phyloP scores from a whole-genome alignment of 1,140 invertebrate genomes.

The Neomicropteryx cornuta region DNA sequence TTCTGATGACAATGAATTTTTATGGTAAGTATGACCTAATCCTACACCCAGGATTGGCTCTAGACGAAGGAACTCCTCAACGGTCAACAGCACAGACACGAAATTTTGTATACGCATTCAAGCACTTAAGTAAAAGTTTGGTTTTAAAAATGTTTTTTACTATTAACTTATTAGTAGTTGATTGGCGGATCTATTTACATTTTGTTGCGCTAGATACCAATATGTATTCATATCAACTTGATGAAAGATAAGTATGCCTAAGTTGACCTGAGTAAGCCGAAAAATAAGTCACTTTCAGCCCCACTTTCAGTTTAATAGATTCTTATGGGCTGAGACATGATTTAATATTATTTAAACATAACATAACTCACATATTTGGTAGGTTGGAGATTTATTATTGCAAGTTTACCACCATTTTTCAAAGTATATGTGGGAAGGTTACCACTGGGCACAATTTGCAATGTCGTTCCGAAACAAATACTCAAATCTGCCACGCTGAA shows the following conservation, averaged over 20 bases:
- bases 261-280: constrained; percentile 1
- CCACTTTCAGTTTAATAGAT: constrained; percentile 2
- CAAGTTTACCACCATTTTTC: constrained; percentile 79
- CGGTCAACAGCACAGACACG: too few relatives aligned
- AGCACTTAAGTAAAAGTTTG: too few relatives aligned
- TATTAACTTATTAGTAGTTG: too few relatives aligned
- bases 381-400: constrained; percentile 92
- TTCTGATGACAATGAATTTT: too few relatives aligned
- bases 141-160: too few relatives aligned
- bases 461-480: constrained; percentile 88
- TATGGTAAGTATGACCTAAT: too few relatives aligned
- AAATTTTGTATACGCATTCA: too few relatives aligned
- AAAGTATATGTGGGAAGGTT: constrained; percentile 84
- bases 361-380: constrained; percentile 79
- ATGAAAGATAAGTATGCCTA: constrained; percentile 6
- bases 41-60: too few relatives aligned
- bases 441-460: constrained; percentile 96
- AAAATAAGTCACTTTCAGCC: neutral
- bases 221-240: neutral
- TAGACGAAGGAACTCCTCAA: too few relatives aligned
- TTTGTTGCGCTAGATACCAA: neutral
- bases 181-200: neutral
- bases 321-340: constrained; percentile 3
- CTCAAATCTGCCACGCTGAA: constrained; percentile 79
- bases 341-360: constrained; percentile 5